Evolutionary conservation across 2,888 invertebrate species (phyloP), one percentile per base, ranked within the genome.

Genomic region (Hipparchia semele): DNA sequence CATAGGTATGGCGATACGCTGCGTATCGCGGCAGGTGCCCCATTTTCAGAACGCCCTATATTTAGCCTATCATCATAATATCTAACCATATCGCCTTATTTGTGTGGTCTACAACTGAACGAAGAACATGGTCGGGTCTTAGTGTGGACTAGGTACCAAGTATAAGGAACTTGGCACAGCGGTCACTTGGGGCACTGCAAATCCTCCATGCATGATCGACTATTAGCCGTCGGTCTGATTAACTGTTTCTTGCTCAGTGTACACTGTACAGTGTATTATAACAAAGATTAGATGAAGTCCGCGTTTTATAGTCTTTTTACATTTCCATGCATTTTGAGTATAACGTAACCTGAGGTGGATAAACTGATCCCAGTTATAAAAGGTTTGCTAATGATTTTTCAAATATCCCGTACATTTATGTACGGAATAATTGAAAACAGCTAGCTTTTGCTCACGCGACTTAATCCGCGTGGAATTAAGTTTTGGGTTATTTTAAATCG

Each of bases 151-250:
- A 53, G 33, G 33, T 33, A 65, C 45, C n/a, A 13, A 56, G 45
- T 67, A 39, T 23, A 59, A 59, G 45, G 61, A 61, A 23, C 23
- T 12, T 53, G 12, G 53, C 54, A 39, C 49, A 62, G 62, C 62
- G 66, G 56, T 56, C 45, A 46, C 67, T 67, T 56, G 53, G 64
- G 64, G 56, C n/a, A n/a, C 53, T 54, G 46, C 45, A 8, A 56
- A 56, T 56, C 45, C 56, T 67, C 56, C 67, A 56, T 58, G 67
- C 67, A 67, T 67, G 67, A 67, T 54, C 46, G 56, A 56, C 54
- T 56, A 67, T 67, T 23, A 56, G 58, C 67, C 45, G 46, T 46
- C 56, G 45, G 67, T 53, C 65, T 53, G 65, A 65, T 65, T 65
- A 39, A 65, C 65, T 65, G 65, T 65, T 65, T 53, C 10, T 53